Base-by-base conservation (phyloP, 1,140 invertebrate genomes). In the Habropoda laboriosa region DNA sequence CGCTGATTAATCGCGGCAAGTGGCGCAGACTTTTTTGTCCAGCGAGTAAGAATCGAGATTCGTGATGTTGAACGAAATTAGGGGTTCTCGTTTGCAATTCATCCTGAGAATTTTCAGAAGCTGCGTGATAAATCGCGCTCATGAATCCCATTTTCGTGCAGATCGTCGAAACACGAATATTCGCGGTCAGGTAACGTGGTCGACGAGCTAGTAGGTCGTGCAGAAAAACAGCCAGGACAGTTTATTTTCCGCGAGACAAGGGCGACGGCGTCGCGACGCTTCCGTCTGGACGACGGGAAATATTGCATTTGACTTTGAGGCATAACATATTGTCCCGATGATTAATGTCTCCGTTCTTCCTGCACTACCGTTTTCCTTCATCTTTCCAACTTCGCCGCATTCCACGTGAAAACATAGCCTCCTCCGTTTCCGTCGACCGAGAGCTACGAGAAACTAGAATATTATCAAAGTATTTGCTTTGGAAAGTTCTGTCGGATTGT, bases 311-410 rank as follows among this genome's bases (percentile, higher is more conserved):
- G 61, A 64, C 38, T 64, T 64, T 64, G 61, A 64, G 27, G 38
- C 24, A 64, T 42, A 64, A 64, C 61, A 64, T 64, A 64, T 64
- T 42, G 61, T 64, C 27, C 35, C 24, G 35, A 64, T 64, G 61
- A 64, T 64, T 64, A 40, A 64, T 64, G 61, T 42, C 24, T 64
- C n/a, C 24, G 35, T 64, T 24, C 38, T 42, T 8, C n/a, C 8
- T 21, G 16, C 8, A 10, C n/a, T n/a, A n/a, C 21, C 8, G 32
- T 35, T 35, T 35, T 35, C 32, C 18, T 35, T 35, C 21, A 0
- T n/a, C 21, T 35, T 60, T 35, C 30, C n/a, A 13, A 35, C 30
- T 10, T 21, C 10, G 32, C 8, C 32, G 2, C 57, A 13, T 1
- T 18, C 30, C 10, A 12, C 12, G 42, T 12, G 21, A 27, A 64